Evolutionary conservation across 35 echinoderm and acorn worm species (phyloP), one percentile per base, ranked within the genome.

Genomic region (Ophioderma brevispina): DNA sequence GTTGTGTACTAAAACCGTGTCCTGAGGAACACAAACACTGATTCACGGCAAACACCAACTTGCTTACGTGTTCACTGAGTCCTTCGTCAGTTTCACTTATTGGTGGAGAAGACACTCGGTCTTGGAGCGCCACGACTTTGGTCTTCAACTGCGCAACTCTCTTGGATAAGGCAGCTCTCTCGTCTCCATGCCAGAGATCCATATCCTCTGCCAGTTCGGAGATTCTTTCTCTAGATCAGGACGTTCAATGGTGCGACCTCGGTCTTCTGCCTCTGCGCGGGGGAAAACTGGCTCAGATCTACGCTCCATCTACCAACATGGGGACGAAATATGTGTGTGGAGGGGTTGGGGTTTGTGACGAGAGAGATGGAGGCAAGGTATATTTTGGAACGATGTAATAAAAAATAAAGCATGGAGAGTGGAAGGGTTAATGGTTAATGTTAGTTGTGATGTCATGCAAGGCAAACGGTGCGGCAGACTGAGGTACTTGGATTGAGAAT

Each of bases 141-240:
- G 63, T 79, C 41, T 95, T 95, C 77, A 95, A 85, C 39, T 91
- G 89, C 5, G 90, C 93, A 19, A 95, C 63, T 31, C 84, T 84
- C 63, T 88, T 87, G 19, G 81, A 91, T 0, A 95, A 63, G 25
- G 91, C 81, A 28, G 93, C 84, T 37, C 85, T 95, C 93, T 76
- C 77, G 84, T 35, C 85, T 78, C 93, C 93, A 95, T 10, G 84
- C 84, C 52, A 87, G 80, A 1, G 82, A 79, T 95, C 93, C 93
- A 95, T 95, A 46, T 95, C 39, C 84, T 77, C 64, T 95, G 93
- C 0, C 86, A 40, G 41, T 91, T 84, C 1, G 89, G 35, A 40
- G 83, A 91, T 36, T 95, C 88, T 34, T 87, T 90, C 84, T 95
- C 93, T 14, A 95, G 33, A 33, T 42, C 89, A 42, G 75, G 75